These are phyloP conservation scores for Bubalus kerabau DNA, from an alignment of 2,113 vertebrate species.

Conservation along the genomic window DNA sequence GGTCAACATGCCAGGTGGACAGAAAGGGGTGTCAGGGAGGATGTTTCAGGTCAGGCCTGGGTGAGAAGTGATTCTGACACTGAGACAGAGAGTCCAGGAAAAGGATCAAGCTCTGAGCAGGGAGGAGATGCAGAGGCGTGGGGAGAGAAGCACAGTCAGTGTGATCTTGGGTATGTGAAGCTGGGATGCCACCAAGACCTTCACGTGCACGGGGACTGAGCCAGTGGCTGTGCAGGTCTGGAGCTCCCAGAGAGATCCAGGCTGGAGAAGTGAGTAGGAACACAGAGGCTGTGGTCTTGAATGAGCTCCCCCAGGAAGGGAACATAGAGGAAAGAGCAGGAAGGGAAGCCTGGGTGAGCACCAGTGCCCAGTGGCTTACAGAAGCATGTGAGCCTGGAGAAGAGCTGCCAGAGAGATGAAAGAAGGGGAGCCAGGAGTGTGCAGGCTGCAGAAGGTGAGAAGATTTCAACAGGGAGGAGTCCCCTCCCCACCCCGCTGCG, in stretches of 20 bases:
- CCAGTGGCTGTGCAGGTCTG: not conserved
- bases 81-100: not conserved
- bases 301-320: not conserved
- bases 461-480: not conserved
- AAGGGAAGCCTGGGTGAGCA: not conserved
- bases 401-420: not conserved
- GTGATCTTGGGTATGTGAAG: not conserved
- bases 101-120: not conserved
- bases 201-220: not conserved
- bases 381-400: not conserved
- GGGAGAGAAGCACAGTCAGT: not conserved
- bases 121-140: rapidly evolving
- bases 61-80: not conserved
- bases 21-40: not conserved
- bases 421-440: not conserved
- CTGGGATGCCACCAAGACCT: not conserved
- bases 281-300: not conserved
- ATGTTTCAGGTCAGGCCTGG: not conserved
- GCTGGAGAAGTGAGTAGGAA: not conserved
- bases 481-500: rapidly evolving
- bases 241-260: not conserved
- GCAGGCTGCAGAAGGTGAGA: not conserved
- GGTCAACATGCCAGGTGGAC: not conserved
- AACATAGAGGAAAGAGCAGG: rapidly evolving
- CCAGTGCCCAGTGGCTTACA: not conserved